Conservation (phyloP, 2,888 invertebrate species). For the Aphidius colemani region DNA sequence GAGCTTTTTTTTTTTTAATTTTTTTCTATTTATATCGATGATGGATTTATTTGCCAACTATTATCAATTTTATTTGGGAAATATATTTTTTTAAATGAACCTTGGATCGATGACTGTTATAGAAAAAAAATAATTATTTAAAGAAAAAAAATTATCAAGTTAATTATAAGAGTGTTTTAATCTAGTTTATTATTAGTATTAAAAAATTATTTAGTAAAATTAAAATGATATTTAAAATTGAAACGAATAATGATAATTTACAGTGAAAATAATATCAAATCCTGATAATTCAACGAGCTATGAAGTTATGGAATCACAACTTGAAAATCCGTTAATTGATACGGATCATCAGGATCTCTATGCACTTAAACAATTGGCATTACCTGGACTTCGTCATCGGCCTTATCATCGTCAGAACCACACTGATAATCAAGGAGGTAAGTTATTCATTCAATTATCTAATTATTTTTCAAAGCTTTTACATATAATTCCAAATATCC, state of each 20-base stretch:
- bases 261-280: slow-evolving; percentile 68
- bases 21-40: no score
- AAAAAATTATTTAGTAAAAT: slow-evolving; percentile 17
- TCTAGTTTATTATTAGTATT: slow-evolving; percentile 8
- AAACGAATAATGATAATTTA: slow-evolving; percentile 52
- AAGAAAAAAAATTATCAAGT: no score
- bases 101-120: no score
- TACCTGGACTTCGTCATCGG: slow-evolving; percentile 50
- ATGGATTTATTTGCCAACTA: no score
- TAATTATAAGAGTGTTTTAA: neutral
- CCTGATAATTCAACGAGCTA: slow-evolving; percentile 65
- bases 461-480: no score
- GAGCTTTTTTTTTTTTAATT: no score
- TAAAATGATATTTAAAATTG: neutral
- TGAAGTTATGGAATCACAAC: slow-evolving; percentile 64
- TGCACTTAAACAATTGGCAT: slow-evolving; percentile 59
- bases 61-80: no score
- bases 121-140: no score
- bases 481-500: no score
- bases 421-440: slow-evolving; percentile 50
- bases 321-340: slow-evolving; percentile 68
- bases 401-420: slow-evolving; percentile 46
- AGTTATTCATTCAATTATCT: slow-evolving; percentile 30
- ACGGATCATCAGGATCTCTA: slow-evolving; percentile 64
- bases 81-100: no score